A percentile compares a stretch with the other conserved stretches of the same genome.
Evolutionary conservation across 2,113 vertebrate genomes (phyloP).

Genomic region (Aegotheles bennettii): DNA sequence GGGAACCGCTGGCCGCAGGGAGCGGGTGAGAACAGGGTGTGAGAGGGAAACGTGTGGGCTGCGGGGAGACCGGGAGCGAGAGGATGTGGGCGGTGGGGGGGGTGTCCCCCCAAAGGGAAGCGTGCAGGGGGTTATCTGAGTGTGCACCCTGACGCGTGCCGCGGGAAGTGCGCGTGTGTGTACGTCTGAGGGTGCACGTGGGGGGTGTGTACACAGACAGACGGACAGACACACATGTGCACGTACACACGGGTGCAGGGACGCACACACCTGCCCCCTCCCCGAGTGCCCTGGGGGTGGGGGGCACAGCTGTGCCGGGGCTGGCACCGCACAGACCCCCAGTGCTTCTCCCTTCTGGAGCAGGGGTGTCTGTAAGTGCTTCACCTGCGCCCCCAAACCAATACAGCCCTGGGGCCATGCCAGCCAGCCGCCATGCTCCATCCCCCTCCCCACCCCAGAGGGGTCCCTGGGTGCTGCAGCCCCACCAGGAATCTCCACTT

Average conservation of each 20-base stretch:
- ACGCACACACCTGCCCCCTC: background rate
- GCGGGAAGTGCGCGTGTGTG: accelerated
- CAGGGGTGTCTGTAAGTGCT: background rate
- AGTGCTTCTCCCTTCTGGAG: background rate
- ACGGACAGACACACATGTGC: too few relatives aligned
- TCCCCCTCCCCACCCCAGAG: too few relatives aligned
- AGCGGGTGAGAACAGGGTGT: background rate
- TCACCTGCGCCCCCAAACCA: background rate
- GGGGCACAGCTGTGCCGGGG: background rate
- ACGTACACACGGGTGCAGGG: accelerated
- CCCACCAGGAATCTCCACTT: accelerated
- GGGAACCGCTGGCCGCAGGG: background rate
- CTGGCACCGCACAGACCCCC: background rate
- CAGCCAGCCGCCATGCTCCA: background rate
- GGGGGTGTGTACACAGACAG: background rate
- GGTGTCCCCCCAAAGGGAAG: background rate
- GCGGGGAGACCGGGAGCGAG: background rate
- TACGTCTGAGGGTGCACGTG: background rate
- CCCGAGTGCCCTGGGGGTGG: accelerated
- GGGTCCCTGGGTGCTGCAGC: background rate
- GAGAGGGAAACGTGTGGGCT: background rate
- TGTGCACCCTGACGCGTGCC: accelerated
- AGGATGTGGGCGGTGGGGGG: background rate
- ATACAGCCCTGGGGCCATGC: too few relatives aligned
- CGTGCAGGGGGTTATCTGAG: background rate